Conservation (phyloP, 2,888 invertebrate genomes). For the Craniophora ligustri region DNA sequence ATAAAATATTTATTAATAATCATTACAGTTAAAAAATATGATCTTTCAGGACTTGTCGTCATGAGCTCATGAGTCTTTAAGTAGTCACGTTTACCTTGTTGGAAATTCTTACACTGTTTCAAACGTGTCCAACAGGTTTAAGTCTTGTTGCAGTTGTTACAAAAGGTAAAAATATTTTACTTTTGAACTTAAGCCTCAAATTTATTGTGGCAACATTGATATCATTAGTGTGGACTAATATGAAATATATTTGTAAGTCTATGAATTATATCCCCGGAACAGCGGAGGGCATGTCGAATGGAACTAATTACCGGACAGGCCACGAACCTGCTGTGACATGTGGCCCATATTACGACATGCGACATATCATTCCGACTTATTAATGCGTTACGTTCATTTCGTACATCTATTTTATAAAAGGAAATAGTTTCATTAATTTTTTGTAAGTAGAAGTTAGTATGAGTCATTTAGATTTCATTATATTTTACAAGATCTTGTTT, state of each 20-base stretch:
- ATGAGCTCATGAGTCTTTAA: neutral
- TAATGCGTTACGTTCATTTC: conserved; percentile 53
- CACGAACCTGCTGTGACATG: conserved; percentile 76
- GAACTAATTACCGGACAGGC: conserved; percentile 77
- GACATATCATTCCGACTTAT: conserved; percentile 55
- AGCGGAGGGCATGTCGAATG: conserved; percentile 75
- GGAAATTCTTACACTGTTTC: neutral
- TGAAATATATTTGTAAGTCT: conserved; percentile 54
- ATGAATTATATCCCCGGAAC: conserved; percentile 72
- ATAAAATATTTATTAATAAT: too few species aligned
- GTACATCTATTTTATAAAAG: conserved; percentile 37
- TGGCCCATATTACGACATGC: conserved; percentile 69
- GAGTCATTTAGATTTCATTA: conserved; percentile 26
- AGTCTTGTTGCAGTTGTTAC: neutral
- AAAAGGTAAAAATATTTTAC: conserved; percentile 6
- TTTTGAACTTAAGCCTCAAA: conserved; percentile 22
- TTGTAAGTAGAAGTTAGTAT: too few species aligned
- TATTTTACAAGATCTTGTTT: neutral
- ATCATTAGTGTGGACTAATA: conserved; percentile 42
- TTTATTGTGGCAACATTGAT: conserved; percentile 46
- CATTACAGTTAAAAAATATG: too few species aligned
- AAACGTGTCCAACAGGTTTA: neutral
- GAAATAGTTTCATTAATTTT: conserved; percentile 32
- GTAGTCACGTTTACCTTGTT: neutral
- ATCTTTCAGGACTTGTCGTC: too few species aligned